Conservation (phyloP, 2,113 vertebrate species). For the Globicephala melas region DNA sequence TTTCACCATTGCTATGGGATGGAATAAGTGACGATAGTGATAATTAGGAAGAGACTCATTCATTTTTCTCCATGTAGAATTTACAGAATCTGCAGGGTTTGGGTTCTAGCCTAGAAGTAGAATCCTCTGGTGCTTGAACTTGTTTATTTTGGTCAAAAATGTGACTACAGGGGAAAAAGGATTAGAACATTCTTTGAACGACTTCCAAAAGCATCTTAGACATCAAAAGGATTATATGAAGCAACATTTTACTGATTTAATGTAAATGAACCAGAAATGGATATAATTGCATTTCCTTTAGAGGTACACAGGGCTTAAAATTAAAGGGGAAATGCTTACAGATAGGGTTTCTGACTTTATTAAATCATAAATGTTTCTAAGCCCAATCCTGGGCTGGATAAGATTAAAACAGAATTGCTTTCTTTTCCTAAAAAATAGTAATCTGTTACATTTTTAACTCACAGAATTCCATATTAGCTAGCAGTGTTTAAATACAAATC, state of each 20-base stretch:
- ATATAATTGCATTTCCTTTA: slow-evolving; percentile 58
- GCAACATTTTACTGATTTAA: slow-evolving; percentile 71
- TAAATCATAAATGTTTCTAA: slow-evolving; percentile 49
- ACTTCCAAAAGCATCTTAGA: slow-evolving; percentile 68
- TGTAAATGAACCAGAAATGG: slow-evolving; percentile 69
- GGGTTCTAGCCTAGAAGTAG: slow-evolving; percentile 38
- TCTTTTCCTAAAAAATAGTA: slow-evolving; percentile 15
- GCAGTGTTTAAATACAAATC: slow-evolving; percentile 25
- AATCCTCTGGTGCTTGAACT: slow-evolving; percentile 57
- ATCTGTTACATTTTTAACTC: slow-evolving; percentile 11
- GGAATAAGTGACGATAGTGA: neutral
- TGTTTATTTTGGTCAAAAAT: slow-evolving; percentile 66
- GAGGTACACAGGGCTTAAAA: slow-evolving; percentile 50
- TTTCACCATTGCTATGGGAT: neutral
- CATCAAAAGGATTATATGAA: slow-evolving; percentile 70
- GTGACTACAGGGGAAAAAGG: slow-evolving; percentile 52
- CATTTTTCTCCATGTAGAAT: slow-evolving; percentile 27
- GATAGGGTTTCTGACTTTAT: slow-evolving; percentile 56
- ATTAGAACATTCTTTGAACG: slow-evolving; percentile 62
- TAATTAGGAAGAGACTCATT: slow-evolving; percentile 38
- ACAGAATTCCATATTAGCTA: neutral
- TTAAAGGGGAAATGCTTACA: slow-evolving; percentile 50
- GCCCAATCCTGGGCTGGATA: neutral
- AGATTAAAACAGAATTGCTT: slow-evolving; percentile 37
- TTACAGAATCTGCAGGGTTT: slow-evolving; percentile 33